Percentiles rank a stretch among this genome's conserved stretches.
phyloP scores from a whole-genome alignment of 2,888 invertebrate genomes.

The Meliscaeva auricollis region DNA sequence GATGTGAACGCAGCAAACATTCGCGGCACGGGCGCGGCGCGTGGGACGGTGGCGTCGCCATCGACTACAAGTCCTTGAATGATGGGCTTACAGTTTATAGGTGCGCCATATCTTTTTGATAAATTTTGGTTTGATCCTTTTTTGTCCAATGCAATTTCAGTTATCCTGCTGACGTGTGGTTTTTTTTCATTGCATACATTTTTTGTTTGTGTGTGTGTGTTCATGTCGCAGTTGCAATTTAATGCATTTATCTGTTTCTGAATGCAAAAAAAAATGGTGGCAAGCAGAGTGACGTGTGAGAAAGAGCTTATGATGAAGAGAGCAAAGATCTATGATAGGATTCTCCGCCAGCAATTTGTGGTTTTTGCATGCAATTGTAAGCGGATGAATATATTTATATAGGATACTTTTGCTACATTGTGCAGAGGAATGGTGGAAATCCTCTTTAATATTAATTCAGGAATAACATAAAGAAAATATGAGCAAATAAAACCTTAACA shows the following conservation, averaged over 20 bases:
- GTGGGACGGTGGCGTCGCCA: too few species aligned
- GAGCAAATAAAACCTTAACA: constrained; percentile 48
- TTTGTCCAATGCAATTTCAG: constrained; percentile 46
- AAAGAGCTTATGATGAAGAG: constrained; percentile 17
- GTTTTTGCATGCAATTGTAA: constrained; percentile 50
- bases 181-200: constrained; percentile 44
- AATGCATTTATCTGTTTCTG: constrained; percentile 54
- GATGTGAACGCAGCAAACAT: constrained; percentile 5
- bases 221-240: constrained; percentile 40
- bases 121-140: constrained; percentile 35
- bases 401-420: not conserved
- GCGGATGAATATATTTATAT: constrained; percentile 53
- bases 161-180: constrained; percentile 68
- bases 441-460: constrained; percentile 58
- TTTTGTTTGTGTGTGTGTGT: constrained; percentile 30
- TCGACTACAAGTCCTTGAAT: constrained; percentile 8
- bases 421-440: not conserved
- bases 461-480: constrained; percentile 35
- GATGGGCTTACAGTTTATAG: constrained; percentile 46
- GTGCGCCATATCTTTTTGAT: constrained; percentile 40
- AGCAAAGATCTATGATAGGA: constrained; percentile 30
- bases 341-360: constrained; percentile 55
- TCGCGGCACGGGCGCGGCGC: not conserved
- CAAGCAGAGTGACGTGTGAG: too few species aligned
- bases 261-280: not conserved